Evolutionary conservation across 37 sponge, comb jelly and placozoan genomes (phyloP).

Genomic region (Halichondria panicea): DNA sequence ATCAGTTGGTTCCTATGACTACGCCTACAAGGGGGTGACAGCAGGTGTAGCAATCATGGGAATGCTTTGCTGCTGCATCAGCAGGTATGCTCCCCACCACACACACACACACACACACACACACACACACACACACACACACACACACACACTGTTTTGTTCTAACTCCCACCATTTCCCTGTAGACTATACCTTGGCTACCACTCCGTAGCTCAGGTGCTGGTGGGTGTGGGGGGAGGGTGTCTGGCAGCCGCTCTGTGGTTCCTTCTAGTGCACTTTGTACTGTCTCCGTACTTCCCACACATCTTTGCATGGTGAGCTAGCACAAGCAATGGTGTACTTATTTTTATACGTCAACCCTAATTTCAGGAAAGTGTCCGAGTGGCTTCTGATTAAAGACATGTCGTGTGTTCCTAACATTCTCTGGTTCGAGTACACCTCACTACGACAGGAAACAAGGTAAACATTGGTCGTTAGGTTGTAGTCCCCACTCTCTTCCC

Average conservation of each 20-base stretch:
- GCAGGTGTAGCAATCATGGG: slow-evolving; percentile 5
- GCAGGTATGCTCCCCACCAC: slow-evolving; percentile 26
- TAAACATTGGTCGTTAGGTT: neutral
- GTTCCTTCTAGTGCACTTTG: slow-evolving; percentile 60
- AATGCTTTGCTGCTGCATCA: slow-evolving; percentile 3
- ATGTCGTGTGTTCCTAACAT: slow-evolving; percentile 72
- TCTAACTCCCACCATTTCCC: no score
- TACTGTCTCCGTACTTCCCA: slow-evolving; percentile 63
- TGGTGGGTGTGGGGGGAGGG: slow-evolving; percentile 52
- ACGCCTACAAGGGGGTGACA: slow-evolving; percentile 27
- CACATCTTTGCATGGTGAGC: slow-evolving; percentile 58
- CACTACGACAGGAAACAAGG: slow-evolving; percentile 70
- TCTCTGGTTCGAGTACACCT: slow-evolving; percentile 84
- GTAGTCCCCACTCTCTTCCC: neutral
- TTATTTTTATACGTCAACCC: neutral
- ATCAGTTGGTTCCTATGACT: slow-evolving; percentile 26
- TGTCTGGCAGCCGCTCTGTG: slow-evolving; percentile 32
- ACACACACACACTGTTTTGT: no score
- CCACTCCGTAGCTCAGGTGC: slow-evolving; percentile 57
- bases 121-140: no score
- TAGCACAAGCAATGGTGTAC: neutral
- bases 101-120: no score
- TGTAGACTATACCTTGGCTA: slow-evolving; percentile 72
- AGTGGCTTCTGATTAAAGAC: slow-evolving; percentile 70
- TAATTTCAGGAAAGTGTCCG: slow-evolving; percentile 57